A percentile compares a stretch with the other conserved stretches of the same genome.
Conservation (phyloP, 2,797 vertebrate genomes). For the Periophthalmus magnuspinnatus region DNA sequence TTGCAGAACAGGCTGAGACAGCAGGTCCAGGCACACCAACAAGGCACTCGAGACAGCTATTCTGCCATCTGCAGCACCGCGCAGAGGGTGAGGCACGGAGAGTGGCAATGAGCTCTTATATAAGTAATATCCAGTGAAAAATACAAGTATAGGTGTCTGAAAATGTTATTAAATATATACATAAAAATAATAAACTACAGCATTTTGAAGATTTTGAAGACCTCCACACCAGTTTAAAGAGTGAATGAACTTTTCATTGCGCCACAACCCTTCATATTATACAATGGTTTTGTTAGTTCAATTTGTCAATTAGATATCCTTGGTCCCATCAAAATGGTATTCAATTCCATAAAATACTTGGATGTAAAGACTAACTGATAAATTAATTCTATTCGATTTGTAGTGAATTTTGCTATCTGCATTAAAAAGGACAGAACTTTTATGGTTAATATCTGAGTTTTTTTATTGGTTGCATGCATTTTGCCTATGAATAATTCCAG, state of each 20-base stretch:
- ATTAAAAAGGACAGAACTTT: not conserved
- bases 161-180: not conserved
- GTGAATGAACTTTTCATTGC: not conserved
- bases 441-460: slow-evolving; percentile 17
- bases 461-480: slow-evolving; percentile 5
- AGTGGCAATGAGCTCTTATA: slow-evolving; percentile 12
- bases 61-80: slow-evolving; percentile 97
- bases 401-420: not conserved
- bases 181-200: not conserved
- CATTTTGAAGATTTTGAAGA: not conserved
- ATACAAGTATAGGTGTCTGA: not conserved
- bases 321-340: no score
- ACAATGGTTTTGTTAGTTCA: not conserved
- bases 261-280: not conserved
- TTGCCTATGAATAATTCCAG: slow-evolving; percentile 8
- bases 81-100: slow-evolving; percentile 83
- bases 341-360: not conserved
- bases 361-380: not conserved
- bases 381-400: not conserved
- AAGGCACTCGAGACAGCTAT: slow-evolving; percentile 95
- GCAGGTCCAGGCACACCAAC: slow-evolving; percentile 88
- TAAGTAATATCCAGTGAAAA: not conserved
- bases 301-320: no score
- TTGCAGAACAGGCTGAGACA: slow-evolving; percentile 89
- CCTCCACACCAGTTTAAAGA: not conserved